A percentile compares a stretch with the other conserved stretches of the same genome.
Evolutionary conservation across 2,113 vertebrate species (phyloP).

Genomic region (Regulus satrapa): DNA sequence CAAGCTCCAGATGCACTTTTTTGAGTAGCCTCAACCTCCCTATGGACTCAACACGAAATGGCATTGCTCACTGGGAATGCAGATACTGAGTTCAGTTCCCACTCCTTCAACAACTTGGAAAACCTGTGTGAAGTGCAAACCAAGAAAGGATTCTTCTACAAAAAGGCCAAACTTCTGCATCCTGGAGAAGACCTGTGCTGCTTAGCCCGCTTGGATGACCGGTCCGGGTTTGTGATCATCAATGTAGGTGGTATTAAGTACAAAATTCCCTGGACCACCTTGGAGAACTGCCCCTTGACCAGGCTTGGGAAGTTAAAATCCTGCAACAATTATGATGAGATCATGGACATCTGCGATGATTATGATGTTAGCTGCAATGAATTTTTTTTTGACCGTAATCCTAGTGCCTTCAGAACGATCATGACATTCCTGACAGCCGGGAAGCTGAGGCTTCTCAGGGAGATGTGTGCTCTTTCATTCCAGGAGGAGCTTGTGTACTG

Average conservation of each 20-base stretch:
- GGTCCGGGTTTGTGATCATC: constrained; percentile 82
- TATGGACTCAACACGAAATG: constrained; percentile 75
- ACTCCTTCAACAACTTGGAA: constrained; percentile 77
- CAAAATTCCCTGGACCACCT: constrained; percentile 90
- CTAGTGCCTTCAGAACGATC: constrained; percentile 92
- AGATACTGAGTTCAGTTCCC: constrained; percentile 81
- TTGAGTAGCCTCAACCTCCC: background rate
- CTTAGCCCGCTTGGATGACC: constrained; percentile 53
- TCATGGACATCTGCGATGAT: constrained; percentile 93
- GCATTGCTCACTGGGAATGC: constrained; percentile 81
- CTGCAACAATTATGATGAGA: constrained; percentile 88
- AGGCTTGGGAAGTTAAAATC: constrained; percentile 85
- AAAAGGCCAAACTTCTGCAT: constrained; percentile 79
- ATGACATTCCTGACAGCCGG: constrained; percentile 90
- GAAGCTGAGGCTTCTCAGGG: constrained; percentile 89
- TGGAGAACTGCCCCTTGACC: constrained; percentile 90
- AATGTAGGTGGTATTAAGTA: constrained; percentile 94
- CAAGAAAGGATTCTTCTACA: constrained; percentile 87
- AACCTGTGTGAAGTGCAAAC: constrained; percentile 77
- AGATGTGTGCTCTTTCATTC: constrained; percentile 93
- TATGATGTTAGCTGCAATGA: constrained; percentile 91
- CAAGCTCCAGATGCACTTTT: background rate
- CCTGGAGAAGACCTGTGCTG: constrained; percentile 71
- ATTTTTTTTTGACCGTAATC: constrained; percentile 95
- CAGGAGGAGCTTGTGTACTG: constrained; percentile 96